Evolutionary conservation across 2,888 invertebrate species (phyloP), one percentile per base, ranked within the genome.

Genomic region (Rhyacophila evoluta): DNA sequence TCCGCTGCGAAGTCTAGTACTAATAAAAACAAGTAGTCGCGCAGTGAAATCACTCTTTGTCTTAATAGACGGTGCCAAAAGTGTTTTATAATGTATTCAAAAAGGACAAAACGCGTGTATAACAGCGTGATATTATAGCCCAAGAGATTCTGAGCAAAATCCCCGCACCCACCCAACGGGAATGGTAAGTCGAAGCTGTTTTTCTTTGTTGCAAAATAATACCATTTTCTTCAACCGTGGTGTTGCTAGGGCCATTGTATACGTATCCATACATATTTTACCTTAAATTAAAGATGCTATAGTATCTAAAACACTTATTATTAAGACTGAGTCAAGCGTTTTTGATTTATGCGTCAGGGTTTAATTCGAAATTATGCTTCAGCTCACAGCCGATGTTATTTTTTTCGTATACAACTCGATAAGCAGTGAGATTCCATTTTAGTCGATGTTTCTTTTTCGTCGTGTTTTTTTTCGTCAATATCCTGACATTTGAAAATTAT

Each of bases 41-140:
- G 85, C 77, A 75, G 19, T 39, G 76, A 69, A 37, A 19, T 69
- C 39, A 69, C 67, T 69, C 69, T 76, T 77, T 85, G 84, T 86
- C 87, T 86, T 88, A 87, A 87, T 87, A 85, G 85, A 86, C 86
- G 86, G 86, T 85, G 85, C 84, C 85, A 86, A 86, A 85, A 87
- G 89, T 89, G 88, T 88, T 88, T 72, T 68, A 89, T 89, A 89
- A 89, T 89, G 89, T 87, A 88, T 89, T 87, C 87, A 86, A 89
- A 88, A 87, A 88, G 89, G 88, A 89, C 88, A 89, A 88, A 88
- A 88, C 87, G 88, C 88, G 86, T 87, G 86, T 87, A 86, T 84
- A 87, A 86, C 83, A 89, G 89, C 89, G 89, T 89, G 85, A 89
- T 89, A 86, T 89, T 89, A 89, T 89, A 89, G 89, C 89, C 89